Percentiles rank a stretch among this genome's conserved stretches.
Conservation (phyloP, 2,888 invertebrate genomes). For the Abscondita cerata region DNA sequence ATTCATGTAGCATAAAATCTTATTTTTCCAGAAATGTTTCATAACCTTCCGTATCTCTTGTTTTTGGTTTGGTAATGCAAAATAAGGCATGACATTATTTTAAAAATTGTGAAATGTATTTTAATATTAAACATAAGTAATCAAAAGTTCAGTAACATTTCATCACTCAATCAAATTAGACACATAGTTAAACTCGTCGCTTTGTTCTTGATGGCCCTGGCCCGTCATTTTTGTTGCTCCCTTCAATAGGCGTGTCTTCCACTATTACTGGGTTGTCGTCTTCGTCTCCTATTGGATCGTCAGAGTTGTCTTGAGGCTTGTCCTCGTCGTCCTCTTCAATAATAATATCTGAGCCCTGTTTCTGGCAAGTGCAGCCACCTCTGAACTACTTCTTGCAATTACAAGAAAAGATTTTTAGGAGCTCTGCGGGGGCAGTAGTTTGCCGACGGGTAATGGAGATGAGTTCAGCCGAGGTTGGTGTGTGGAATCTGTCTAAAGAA, state of each 20-base stretch:
- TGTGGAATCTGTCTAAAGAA: neutral
- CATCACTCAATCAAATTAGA: slow-evolving; percentile 8
- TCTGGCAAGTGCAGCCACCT: slow-evolving; percentile 2
- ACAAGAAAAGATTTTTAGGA: neutral
- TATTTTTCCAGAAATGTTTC: too few species aligned
- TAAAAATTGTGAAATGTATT: too few species aligned
- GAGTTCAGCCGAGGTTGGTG: neutral
- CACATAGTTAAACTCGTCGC: slow-evolving; percentile 1
- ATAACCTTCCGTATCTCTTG: too few species aligned
- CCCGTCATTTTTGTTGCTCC: too few species aligned
- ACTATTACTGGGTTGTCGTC: too few species aligned
- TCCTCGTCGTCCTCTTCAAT: neutral
- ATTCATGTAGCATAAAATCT: too few species aligned
- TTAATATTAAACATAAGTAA: neutral
- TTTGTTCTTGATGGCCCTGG: too few species aligned
- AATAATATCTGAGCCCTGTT: neutral
- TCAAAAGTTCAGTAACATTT: neutral
- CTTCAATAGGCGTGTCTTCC: too few species aligned
- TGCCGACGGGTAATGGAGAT: neutral
- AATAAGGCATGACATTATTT: too few species aligned
- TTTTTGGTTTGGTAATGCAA: too few species aligned
- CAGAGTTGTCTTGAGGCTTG: too few species aligned
- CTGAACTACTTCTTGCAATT: neutral
- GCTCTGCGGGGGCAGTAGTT: neutral
- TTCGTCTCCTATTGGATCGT: too few species aligned